phyloP scores from a whole-genome alignment of 2,797 vertebrate genomes.

The Lepus oiostolus region DNA sequence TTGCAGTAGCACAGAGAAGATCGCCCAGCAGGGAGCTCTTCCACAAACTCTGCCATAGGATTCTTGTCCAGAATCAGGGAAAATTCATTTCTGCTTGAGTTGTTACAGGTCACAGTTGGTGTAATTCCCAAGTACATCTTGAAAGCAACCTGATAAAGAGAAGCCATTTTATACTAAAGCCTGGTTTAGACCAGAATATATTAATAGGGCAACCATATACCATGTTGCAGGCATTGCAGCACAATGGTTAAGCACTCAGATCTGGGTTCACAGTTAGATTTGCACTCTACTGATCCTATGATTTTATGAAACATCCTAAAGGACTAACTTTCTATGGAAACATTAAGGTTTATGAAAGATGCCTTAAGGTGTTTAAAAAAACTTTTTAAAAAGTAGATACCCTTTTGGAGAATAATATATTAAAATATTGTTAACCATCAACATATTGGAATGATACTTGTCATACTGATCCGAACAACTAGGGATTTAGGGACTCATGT shows the following conservation, averaged over 20 bases:
- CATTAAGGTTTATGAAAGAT: slow-evolving; percentile 19
- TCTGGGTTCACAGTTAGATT: not conserved
- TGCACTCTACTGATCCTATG: not conserved
- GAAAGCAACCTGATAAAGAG: slow-evolving; percentile 88
- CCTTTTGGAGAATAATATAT: not conserved
- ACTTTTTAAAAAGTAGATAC: not conserved
- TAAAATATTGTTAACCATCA: not conserved
- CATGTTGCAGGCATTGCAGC: not conserved
- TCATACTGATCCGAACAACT: not conserved
- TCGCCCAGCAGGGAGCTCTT: slow-evolving; percentile 88
- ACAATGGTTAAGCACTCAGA: not conserved
- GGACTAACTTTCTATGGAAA: not conserved
- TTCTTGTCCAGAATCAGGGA: slow-evolving; percentile 91
- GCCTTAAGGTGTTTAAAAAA: not conserved
- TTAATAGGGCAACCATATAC: not conserved
- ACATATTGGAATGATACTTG: not conserved
- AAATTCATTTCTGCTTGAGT: slow-evolving; percentile 87
- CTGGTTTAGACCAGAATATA: slow-evolving; percentile 1
- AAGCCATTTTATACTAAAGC: not conserved
- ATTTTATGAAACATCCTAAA: slow-evolving; percentile 8
- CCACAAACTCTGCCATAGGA: slow-evolving; percentile 89
- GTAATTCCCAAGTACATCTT: slow-evolving; percentile 91
- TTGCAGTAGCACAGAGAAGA: slow-evolving; percentile 89
- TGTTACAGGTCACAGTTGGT: slow-evolving; percentile 87
- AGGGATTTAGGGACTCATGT: not conserved